These are phyloP conservation scores for Piaya cayana DNA, from an alignment of 2,113 vertebrate genomes.

Conservation along the genomic window DNA sequence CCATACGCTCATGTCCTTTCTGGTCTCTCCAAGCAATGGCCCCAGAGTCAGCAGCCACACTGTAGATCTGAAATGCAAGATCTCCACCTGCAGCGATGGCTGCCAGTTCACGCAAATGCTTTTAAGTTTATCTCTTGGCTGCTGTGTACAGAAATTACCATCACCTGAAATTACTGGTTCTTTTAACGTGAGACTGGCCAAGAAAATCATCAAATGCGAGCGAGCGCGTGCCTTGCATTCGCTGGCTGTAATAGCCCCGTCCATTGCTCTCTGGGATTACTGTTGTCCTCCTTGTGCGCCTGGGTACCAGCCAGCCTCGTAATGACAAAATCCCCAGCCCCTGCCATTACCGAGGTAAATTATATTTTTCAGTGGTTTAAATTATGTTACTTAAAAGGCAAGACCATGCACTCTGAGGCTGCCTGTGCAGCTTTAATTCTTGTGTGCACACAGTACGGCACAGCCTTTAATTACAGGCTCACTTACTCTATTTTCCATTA, in stretches of 20 bases:
- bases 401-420: not conserved
- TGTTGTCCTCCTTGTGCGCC: not conserved
- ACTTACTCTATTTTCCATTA: slow-evolving; percentile 19
- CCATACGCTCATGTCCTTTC: not conserved
- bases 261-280: not conserved
- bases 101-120: not conserved
- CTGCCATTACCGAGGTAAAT: not conserved
- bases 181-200: not conserved
- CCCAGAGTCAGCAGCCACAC: not conserved
- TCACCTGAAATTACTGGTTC: not conserved
- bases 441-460: not conserved
- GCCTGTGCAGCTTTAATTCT: not conserved
- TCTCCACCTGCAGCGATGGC: not conserved
- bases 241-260: not conserved
- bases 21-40: not conserved
- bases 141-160: not conserved
- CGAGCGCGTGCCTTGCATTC: not conserved
- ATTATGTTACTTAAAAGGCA: slow-evolving; percentile 21
- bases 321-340: not conserved
- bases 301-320: not conserved
- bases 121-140: not conserved
- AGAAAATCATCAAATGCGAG: not conserved
- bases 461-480: slow-evolving; percentile 52
- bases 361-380: not conserved
- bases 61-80: not conserved